These are phyloP conservation scores for Pachymerium ferrugineum DNA, from an alignment of 2,888 invertebrate species.

Conservation along the genomic window DNA sequence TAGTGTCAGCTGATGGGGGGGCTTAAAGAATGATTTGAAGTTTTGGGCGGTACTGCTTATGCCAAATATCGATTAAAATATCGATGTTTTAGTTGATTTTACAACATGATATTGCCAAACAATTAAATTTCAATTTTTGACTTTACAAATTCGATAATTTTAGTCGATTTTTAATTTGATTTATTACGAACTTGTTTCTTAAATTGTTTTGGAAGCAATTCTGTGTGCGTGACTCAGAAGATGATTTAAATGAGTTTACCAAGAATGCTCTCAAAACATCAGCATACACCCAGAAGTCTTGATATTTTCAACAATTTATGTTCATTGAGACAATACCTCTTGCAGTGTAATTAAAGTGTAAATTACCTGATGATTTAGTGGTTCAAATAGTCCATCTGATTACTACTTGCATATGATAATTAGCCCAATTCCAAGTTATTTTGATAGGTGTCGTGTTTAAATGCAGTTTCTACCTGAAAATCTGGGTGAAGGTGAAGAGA, in stretches of 20 bases:
- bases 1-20: no score
- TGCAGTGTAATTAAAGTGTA: background rate
- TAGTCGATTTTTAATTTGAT: no score
- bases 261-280: background rate
- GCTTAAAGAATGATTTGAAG: no score
- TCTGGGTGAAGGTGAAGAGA: background rate
- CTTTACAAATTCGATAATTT: no score
- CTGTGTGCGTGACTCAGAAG: no score
- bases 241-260: no score
- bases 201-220: no score
- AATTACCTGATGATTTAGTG: conserved; percentile 7
- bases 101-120: no score
- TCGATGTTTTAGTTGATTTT: no score
- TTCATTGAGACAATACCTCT: background rate
- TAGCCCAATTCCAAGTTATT: background rate
- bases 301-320: background rate
- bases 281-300: background rate
- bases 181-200: no score
- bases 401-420: background rate
- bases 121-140: background rate
- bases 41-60: no score
- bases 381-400: conserved; percentile 12
- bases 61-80: no score
- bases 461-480: background rate
- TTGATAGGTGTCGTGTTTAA: conserved; percentile 15